These are phyloP conservation scores for Rhyacophila evoluta DNA, from an alignment of 2,888 invertebrate genomes.

Conservation along the genomic window DNA sequence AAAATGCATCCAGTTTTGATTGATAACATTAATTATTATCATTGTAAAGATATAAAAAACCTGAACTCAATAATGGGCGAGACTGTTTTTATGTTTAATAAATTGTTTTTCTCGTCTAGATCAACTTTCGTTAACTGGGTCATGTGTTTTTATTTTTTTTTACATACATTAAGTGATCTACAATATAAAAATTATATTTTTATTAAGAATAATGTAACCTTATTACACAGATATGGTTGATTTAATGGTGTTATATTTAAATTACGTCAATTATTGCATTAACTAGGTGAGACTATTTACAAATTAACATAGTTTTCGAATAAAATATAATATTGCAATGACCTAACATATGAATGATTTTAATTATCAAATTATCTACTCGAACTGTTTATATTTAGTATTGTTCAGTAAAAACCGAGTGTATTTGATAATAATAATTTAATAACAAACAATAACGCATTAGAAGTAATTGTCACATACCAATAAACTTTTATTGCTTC, in stretches of 20 bases:
- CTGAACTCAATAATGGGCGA: not conserved
- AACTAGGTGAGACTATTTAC: not conserved
- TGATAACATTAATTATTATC: slow-evolving; percentile 1
- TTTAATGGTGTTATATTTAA: not conserved
- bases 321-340: not conserved
- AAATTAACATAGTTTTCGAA: not conserved
- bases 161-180: not conserved
- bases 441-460: too few species aligned
- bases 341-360: not conserved
- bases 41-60: not conserved
- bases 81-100: not conserved
- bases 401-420: too few species aligned
- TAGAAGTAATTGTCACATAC: too few species aligned
- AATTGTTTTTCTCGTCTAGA: not conserved
- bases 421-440: too few species aligned
- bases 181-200: too few species aligned
- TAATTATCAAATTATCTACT: not conserved
- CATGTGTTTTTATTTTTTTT: not conserved
- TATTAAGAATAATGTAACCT: not conserved
- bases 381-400: not conserved
- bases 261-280: not conserved
- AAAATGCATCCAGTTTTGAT: not conserved
- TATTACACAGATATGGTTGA: not conserved
- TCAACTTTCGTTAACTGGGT: slow-evolving; percentile 14
- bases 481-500: too few species aligned